phyloP scores from a whole-genome alignment of 2,888 invertebrate genomes.

The Cepaea hortensis region DNA sequence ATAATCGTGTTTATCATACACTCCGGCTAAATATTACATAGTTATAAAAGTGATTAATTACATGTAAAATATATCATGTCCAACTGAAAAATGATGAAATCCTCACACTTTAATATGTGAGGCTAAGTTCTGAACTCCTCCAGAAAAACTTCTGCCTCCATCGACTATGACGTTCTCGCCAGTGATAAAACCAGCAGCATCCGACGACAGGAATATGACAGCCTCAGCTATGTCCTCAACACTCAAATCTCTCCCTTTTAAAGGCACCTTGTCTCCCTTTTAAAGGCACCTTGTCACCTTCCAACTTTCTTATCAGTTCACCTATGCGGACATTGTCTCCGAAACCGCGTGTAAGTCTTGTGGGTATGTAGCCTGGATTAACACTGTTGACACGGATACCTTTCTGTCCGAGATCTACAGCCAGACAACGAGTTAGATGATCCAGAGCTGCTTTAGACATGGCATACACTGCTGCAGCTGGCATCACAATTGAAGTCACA shows the following conservation, averaged over 20 bases:
- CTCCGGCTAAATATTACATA: too few species aligned
- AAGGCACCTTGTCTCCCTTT: neutral
- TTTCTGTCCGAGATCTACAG: neutral
- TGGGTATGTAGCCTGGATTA: slow-evolving; percentile 14
- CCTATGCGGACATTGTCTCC: neutral
- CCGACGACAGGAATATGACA: slow-evolving; percentile 18
- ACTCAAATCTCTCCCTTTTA: neutral
- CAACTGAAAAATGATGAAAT: too few species aligned
- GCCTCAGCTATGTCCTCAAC: slow-evolving; percentile 20
- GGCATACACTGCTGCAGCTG: neutral
- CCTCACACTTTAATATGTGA: too few species aligned
- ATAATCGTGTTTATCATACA: too few species aligned
- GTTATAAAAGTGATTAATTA: too few species aligned
- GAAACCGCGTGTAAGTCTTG: neutral
- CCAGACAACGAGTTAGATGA: slow-evolving; percentile 35
- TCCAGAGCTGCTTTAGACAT: slow-evolving; percentile 37
- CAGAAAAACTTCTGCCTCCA: slow-evolving; percentile 10
- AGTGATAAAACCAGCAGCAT: slow-evolving; percentile 23
- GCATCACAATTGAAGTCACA: neutral
- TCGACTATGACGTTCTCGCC: slow-evolving; percentile 10
- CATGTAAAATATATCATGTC: too few species aligned
- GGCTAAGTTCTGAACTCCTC: neutral
- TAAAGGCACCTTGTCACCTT: neutral
- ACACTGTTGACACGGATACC: neutral
- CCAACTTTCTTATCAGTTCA: neutral